Base-by-base conservation (phyloP, 2,888 invertebrate species). In the Troides oblongomaculatus region DNA sequence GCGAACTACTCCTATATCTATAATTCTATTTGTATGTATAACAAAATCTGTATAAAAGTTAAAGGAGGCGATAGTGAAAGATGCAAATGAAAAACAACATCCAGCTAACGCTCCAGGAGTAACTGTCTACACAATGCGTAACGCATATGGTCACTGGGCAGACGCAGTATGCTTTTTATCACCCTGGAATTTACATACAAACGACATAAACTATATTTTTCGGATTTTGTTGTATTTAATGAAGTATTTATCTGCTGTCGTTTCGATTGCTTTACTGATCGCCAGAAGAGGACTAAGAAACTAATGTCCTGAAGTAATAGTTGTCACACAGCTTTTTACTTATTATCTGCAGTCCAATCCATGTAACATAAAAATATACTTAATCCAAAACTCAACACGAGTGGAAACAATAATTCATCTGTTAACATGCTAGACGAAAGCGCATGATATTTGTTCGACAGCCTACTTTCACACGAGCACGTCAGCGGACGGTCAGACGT, bases 401-500 rank as follows among this genome's bases (percentile, higher is more conserved):
- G 17, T 50, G 18, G 50, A 50, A 63, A 65, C 14, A 21, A 62
- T 58, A 21, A 30, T 62, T 21, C 39, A 64, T 62, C 66, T 63
- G 60, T 64, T 63, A 36, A 58, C 46, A 69, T 18, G 17, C 59
- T 50, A 62, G 60, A 56, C 67, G 53, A 66, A 63, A 69, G 64
- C 75, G 75, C 72, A 77, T 75, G 73, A 73, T 59, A 43, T 64
- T 60, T 69, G 50, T 59, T 58, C 66, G 69, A 71, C 72, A 75
- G 68, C 75, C 75, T 71, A 79, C 81, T 81, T 81, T 80, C 82
- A 66, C 79, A 50, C 39, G 71, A 69, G 68, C 75, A 76, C 74
- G 75, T 72, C 71, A 73, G 63, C 72, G 72, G 72, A 72, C 75
- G 71, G 66, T n/a, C 60, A 68, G 71, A 72, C 72, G 72, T 69